Conservation (phyloP, 2,888 invertebrate species). For the Acleris cristana region DNA sequence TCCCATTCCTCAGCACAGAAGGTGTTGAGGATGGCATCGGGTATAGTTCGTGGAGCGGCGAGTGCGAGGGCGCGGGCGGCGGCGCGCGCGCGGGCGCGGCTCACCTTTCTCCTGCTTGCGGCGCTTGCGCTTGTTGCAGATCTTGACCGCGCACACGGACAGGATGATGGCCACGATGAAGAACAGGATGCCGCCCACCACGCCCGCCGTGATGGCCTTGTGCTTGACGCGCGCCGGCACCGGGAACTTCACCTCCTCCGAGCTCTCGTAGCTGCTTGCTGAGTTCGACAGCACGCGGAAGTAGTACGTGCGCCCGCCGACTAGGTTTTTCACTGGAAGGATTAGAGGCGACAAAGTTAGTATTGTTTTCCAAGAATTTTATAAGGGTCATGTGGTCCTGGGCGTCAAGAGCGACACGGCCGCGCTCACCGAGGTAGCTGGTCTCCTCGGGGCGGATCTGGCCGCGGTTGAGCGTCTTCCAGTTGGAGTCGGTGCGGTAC, state of each 20-base stretch:
- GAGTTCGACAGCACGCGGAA: conserved; percentile 96
- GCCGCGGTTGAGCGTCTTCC: conserved; percentile 94
- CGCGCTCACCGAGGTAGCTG: conserved; percentile 88
- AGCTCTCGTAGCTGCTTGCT: conserved; percentile 92
- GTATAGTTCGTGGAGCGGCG: conserved; percentile 39
- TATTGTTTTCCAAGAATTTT: too few species aligned
- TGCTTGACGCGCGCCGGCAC: conserved; percentile 96
- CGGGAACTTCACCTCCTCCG: conserved; percentile 94
- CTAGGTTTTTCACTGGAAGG: conserved; percentile 92
- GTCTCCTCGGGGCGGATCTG: conserved; percentile 95
- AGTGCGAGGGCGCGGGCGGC: conserved; percentile 53
- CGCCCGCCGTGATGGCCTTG: conserved; percentile 97
- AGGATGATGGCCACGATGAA: conserved; percentile 98
- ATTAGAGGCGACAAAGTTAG: too few species aligned
- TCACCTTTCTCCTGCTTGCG: conserved; percentile 99
- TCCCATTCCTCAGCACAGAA: too few species aligned
- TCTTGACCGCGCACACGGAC: conserved; percentile 98
- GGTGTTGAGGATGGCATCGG: too few species aligned
- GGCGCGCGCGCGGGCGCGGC: conserved; percentile 45
- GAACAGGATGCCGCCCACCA: conserved; percentile 98
- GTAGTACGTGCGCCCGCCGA: conserved; percentile 95
- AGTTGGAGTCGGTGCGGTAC: conserved; percentile 94
- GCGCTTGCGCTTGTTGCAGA: conserved; percentile 98
- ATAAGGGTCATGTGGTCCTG: too few species aligned
- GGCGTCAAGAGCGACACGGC: too few species aligned